Evolutionary conservation across 1,140 invertebrate genomes (phyloP).

Genomic region (Zelostemma sp.): DNA sequence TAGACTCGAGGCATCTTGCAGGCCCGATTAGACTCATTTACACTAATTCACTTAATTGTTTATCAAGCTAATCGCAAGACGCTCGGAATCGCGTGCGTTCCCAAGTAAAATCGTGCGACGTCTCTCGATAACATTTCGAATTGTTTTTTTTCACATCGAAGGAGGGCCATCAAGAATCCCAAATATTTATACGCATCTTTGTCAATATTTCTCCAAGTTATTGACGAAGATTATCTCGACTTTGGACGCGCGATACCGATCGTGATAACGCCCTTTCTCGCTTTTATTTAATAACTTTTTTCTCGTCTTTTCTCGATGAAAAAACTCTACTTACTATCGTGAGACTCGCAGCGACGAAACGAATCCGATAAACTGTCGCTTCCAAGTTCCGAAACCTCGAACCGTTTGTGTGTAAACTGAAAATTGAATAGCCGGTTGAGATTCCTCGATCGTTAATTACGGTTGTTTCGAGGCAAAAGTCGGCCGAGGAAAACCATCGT

Average conservation of each 20-base stretch:
- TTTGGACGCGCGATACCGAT: conserved; percentile 27
- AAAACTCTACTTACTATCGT: too few species aligned
- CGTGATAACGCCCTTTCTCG: not conserved
- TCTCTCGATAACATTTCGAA: too few species aligned
- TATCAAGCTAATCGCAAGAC: conserved; percentile 36
- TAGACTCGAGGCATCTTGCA: conserved; percentile 12
- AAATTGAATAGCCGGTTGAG: not conserved
- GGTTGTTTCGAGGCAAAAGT: too few species aligned
- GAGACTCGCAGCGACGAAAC: not conserved
- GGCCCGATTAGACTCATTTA: conserved; percentile 56
- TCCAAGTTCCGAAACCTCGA: not conserved
- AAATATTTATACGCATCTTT: conserved; percentile 33
- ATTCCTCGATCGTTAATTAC: too few species aligned
- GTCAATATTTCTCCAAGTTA: not conserved
- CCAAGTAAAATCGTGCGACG: conserved; percentile 19
- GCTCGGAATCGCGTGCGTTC: conserved; percentile 17
- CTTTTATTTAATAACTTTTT: too few species aligned
- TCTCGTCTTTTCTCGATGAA: too few species aligned
- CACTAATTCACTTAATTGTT: conserved; percentile 57
- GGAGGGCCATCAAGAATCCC: too few species aligned
- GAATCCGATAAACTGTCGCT: not conserved
- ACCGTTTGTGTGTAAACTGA: not conserved
- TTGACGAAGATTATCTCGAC: conserved; percentile 10
- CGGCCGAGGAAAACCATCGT: not conserved
- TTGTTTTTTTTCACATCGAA: too few species aligned